Evolutionary conservation across 2,113 vertebrate species (phyloP).

Genomic region (Zapornia atra): DNA sequence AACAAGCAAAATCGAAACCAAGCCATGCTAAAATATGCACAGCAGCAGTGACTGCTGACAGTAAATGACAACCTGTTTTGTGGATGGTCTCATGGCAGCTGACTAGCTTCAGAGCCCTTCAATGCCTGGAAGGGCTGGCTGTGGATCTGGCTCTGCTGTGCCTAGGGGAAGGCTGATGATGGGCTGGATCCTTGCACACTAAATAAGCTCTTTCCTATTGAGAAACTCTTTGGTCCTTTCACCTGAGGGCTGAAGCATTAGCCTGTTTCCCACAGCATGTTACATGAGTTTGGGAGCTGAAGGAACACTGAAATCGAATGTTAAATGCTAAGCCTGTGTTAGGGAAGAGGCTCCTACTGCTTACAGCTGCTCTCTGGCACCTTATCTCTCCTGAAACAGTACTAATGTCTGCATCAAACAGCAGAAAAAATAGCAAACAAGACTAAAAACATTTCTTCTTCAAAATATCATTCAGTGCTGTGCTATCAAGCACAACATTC

Average conservation of each 20-base stretch:
- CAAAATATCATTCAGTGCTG: neutral
- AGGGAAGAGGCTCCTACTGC: neutral
- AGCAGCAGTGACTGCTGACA: neutral
- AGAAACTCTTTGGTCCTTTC: neutral
- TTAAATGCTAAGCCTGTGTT: neutral
- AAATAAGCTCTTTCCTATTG: neutral
- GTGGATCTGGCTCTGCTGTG: neutral
- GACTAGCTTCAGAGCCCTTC: fast-evolving
- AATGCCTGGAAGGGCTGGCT: neutral
- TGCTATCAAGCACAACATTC: neutral
- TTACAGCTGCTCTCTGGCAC: neutral
- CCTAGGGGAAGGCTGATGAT: neutral
- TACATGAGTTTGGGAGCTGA: neutral
- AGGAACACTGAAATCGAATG: neutral
- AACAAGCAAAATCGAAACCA: too few relatives aligned
- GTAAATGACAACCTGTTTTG: neutral
- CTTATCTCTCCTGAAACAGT: neutral
- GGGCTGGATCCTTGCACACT: neutral
- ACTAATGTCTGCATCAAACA: neutral
- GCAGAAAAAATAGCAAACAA: neutral
- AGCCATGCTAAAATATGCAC: neutral
- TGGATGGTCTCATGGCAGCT: neutral
- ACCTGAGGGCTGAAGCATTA: neutral
- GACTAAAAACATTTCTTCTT: neutral
- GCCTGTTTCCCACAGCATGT: neutral